Evolutionary conservation across 2,888 invertebrate species (phyloP).

Genomic region (Drosophila nr. fundita): DNA sequence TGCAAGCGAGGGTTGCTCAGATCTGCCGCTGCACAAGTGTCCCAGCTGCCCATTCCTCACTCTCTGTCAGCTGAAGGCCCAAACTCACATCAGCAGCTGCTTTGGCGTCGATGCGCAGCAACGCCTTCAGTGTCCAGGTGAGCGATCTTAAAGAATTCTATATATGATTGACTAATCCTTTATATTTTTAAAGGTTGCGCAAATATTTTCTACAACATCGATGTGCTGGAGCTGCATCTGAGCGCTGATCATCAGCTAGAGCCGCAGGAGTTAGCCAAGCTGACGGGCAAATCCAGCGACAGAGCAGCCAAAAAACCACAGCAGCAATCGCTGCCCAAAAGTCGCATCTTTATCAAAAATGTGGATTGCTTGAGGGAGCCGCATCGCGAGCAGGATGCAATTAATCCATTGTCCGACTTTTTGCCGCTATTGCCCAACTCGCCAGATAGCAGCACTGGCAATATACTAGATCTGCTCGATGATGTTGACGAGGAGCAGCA

Average conservation of each 20-base stretch:
- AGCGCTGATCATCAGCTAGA: slow-evolving; percentile 89
- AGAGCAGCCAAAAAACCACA: slow-evolving; percentile 15
- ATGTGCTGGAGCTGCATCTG: slow-evolving; percentile 88
- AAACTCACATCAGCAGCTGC: slow-evolving; percentile 51
- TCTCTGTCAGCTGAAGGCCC: slow-evolving; percentile 65
- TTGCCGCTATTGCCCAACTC: slow-evolving; percentile 46
- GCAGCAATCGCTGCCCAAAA: slow-evolving; percentile 58
- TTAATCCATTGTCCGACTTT: slow-evolving; percentile 47
- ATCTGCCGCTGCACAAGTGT: slow-evolving; percentile 70
- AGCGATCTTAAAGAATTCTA: background rate
- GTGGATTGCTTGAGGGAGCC: slow-evolving; percentile 83
- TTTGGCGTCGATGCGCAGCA: slow-evolving; percentile 68
- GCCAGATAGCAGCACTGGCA: slow-evolving; percentile 35
- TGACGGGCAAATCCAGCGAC: slow-evolving; percentile 29
- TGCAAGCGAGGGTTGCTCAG: slow-evolving; percentile 22
- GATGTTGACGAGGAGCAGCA: slow-evolving; percentile 40
- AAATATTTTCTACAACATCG: slow-evolving; percentile 88
- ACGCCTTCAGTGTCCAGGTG: slow-evolving; percentile 88
- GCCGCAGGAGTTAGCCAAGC: slow-evolving; percentile 47
- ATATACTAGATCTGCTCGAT: slow-evolving; percentile 56
- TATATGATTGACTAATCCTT: background rate
- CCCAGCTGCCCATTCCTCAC: slow-evolving; percentile 81
- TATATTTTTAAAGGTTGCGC: slow-evolving; percentile 85
- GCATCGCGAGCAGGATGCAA: slow-evolving; percentile 49
- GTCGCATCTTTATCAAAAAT: slow-evolving; percentile 84